These are phyloP conservation scores for Leucania comma DNA, from an alignment of 2,888 invertebrate species.

Conservation along the genomic window DNA sequence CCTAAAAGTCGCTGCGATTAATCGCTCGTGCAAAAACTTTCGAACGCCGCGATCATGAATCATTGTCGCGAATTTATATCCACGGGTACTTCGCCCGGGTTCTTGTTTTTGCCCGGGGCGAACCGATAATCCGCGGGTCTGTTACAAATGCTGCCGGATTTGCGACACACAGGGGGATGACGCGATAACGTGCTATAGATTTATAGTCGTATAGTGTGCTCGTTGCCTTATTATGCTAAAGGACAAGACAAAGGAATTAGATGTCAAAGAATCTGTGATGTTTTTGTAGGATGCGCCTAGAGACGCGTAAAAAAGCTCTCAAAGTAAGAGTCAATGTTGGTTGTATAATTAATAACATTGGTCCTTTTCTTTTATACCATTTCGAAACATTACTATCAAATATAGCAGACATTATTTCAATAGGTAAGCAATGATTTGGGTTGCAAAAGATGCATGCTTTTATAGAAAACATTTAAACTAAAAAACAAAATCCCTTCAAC, in stretches of 20 bases:
- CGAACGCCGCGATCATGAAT: conserved; percentile 85
- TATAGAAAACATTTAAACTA: not conserved
- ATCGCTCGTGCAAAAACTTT: conserved; percentile 86
- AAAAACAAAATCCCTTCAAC: not conserved
- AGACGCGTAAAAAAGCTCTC: conserved; percentile 18
- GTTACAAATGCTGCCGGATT: conserved; percentile 84
- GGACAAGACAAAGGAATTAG: conserved; percentile 54
- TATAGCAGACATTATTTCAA: not conserved
- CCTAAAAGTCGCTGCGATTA: conserved; percentile 83
- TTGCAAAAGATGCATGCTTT: too few relatives aligned
- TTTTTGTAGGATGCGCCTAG: conserved; percentile 9
- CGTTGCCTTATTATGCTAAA: conserved; percentile 55
- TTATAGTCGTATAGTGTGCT: conserved; percentile 54
- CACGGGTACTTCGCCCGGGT: conserved; percentile 73
- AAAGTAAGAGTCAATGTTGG: conserved; percentile 23
- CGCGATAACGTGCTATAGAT: conserved; percentile 71
- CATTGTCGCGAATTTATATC: conserved; percentile 88
- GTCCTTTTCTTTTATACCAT: not conserved
- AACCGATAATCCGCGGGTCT: conserved; percentile 75
- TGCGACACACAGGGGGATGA: conserved; percentile 74
- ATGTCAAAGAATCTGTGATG: conserved; percentile 50
- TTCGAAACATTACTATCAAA: not conserved
- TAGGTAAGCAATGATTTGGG: not conserved
- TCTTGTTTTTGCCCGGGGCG: conserved; percentile 83
- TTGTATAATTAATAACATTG: conserved; percentile 9